phyloP scores from a whole-genome alignment of 1,140 invertebrate species.

The Lepidurus apus region DNA sequence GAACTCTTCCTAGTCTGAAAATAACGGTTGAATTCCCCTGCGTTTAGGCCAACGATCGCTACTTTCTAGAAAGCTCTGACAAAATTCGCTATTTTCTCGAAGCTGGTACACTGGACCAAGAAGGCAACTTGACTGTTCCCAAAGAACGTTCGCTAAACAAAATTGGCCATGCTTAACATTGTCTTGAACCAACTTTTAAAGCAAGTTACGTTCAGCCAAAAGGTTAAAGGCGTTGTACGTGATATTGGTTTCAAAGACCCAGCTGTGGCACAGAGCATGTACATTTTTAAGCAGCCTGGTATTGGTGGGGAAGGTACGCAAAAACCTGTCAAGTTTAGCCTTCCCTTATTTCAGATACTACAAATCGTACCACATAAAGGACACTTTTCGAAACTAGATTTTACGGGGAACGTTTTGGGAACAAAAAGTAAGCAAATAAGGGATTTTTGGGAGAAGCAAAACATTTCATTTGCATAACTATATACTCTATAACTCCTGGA shows the following conservation, averaged over 20 bases:
- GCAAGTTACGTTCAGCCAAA: constrained; percentile 72
- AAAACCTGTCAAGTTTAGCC: not conserved
- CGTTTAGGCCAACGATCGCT: constrained; percentile 62
- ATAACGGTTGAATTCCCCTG: constrained; percentile 24
- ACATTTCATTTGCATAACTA: too few relatives aligned
- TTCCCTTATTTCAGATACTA: too few relatives aligned
- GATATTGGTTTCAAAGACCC: constrained; percentile 71
- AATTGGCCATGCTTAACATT: constrained; percentile 86
- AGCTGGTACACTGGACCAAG: constrained; percentile 65
- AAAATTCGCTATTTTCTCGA: constrained; percentile 93
- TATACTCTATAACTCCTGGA: too few relatives aligned
- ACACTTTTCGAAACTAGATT: too few relatives aligned
- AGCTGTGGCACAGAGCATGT: constrained; percentile 90
- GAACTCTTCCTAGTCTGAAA: not conserved
- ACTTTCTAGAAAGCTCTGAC: constrained; percentile 87
- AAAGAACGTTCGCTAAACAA: constrained; percentile 65
- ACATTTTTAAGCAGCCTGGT: constrained; percentile 92
- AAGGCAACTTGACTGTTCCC: constrained; percentile 65
- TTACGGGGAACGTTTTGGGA: too few relatives aligned
- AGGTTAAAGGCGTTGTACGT: constrained; percentile 68
- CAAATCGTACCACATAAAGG: too few relatives aligned
- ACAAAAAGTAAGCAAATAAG: too few relatives aligned
- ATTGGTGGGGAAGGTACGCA: constrained; percentile 77
- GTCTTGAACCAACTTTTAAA: constrained; percentile 74
- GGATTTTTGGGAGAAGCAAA: too few relatives aligned